Evolutionary conservation across 92 coral and sea anemone species (phyloP).

Genomic region (Palythoa caribaeorum): DNA sequence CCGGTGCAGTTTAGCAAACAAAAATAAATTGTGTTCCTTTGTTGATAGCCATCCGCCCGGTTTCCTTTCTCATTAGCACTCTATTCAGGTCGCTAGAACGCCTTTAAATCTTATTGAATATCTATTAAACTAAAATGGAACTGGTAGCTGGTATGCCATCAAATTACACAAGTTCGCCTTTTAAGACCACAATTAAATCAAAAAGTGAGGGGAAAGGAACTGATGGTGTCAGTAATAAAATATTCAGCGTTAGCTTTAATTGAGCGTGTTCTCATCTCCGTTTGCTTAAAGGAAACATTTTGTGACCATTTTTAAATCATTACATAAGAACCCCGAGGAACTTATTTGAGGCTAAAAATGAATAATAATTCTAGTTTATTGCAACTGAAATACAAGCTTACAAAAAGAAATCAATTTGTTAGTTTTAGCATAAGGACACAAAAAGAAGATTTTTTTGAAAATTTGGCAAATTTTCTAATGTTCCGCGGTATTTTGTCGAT

Average conservation of each 20-base stretch:
- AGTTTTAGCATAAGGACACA: neutral
- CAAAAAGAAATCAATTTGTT: neutral
- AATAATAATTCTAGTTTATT: too few species aligned
- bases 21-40: slow-evolving; percentile 26
- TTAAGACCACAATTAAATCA: neutral
- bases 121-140: slow-evolving; percentile 20
- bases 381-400: too few species aligned
- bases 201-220: neutral
- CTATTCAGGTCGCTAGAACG: neutral
- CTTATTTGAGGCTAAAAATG: too few species aligned
- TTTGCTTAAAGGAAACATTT: too few species aligned
- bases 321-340: too few species aligned
- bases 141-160: neutral
- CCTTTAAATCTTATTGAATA: slow-evolving; percentile 5
- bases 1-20: slow-evolving; percentile 20
- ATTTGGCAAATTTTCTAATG: neutral
- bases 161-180: neutral
- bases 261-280: too few species aligned
- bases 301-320: too few species aligned
- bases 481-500: neutral
- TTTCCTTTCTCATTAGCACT: slow-evolving; percentile 26
- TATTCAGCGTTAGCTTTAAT: neutral
- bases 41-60: neutral
- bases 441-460: neutral
- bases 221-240: neutral